Conservation (phyloP, 2,797 vertebrate species). For the Parauchenoglanis punctatus region DNA sequence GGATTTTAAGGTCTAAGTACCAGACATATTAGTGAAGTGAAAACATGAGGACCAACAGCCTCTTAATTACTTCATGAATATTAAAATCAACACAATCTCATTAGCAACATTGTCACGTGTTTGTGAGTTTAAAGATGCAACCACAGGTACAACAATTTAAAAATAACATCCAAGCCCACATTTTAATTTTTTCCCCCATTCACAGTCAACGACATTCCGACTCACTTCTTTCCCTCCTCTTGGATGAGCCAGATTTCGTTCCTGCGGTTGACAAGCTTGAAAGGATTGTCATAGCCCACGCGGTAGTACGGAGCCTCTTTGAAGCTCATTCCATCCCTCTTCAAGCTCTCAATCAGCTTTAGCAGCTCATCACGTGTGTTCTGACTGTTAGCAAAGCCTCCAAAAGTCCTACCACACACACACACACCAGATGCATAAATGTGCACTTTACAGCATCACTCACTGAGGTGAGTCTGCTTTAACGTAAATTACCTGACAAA, state of each 20-base stretch:
- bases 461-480: too few relatives aligned
- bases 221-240: constrained; percentile 52
- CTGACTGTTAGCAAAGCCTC: constrained; percentile 75
- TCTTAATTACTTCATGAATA: not conserved
- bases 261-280: constrained; percentile 80
- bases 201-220: not conserved
- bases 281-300: constrained; percentile 80
- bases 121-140: not conserved
- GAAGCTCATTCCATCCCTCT: constrained; percentile 74
- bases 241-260: constrained; percentile 82
- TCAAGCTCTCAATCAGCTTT: constrained; percentile 77
- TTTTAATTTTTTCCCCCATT: not conserved
- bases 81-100: not conserved
- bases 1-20: not conserved
- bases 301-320: constrained; percentile 78
- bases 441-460: not conserved
- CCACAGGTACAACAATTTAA: not conserved
- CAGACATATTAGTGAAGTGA: not conserved
- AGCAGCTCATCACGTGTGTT: constrained; percentile 77
- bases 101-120: not conserved
- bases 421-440: not conserved
- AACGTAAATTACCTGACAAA: constrained; percentile 73
- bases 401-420: constrained; percentile 69
- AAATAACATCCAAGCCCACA: not conserved
- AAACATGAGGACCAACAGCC: not conserved